These are phyloP conservation scores for Drosophila birchii DNA, from an alignment of 2,888 invertebrate genomes.

Conservation along the genomic window DNA sequence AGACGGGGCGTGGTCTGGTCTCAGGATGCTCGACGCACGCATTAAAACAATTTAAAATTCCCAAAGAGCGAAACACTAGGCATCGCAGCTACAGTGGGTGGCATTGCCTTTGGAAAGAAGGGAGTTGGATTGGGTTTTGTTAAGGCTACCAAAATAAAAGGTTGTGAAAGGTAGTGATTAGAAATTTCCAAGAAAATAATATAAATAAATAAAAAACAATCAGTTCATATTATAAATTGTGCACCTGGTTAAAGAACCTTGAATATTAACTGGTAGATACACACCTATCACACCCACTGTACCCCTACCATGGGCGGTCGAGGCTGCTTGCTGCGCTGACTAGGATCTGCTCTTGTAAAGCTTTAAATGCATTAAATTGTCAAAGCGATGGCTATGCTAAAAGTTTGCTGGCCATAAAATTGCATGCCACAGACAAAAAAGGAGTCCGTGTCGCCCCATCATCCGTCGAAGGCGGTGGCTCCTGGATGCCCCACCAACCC, in stretches of 20 bases:
- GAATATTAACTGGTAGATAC: neutral
- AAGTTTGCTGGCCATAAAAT: conserved; percentile 73
- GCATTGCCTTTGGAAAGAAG: conserved; percentile 1
- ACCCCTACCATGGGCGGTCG: conserved; percentile 35
- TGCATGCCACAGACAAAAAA: conserved; percentile 66
- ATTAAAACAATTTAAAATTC: conserved; percentile 79
- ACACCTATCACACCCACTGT: conserved; percentile 33
- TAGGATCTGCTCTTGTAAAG: conserved; percentile 47
- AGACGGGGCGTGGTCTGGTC: conserved; percentile 49
- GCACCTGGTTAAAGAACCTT: neutral
- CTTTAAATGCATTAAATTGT: conserved; percentile 79
- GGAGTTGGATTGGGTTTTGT: neutral
- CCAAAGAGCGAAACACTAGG: conserved; percentile 53
- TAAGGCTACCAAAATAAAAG: conserved; percentile 8
- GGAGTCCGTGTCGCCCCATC: conserved; percentile 52
- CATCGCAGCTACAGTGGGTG: conserved; percentile 33
- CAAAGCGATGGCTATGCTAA: conserved; percentile 66
- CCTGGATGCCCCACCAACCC: conserved; percentile 5
- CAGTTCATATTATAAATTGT: accelerated
- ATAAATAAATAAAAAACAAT: neutral
- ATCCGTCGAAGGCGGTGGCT: conserved; percentile 16
- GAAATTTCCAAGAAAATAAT: too few relatives aligned
- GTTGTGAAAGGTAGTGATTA: too few relatives aligned
- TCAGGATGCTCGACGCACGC: conserved; percentile 53
- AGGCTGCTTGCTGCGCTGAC: conserved; percentile 19